A percentile compares a stretch with the other conserved stretches of the same genome.
phyloP scores from a whole-genome alignment of 64 coral and sea anemone species.

The Porites australiensis region DNA sequence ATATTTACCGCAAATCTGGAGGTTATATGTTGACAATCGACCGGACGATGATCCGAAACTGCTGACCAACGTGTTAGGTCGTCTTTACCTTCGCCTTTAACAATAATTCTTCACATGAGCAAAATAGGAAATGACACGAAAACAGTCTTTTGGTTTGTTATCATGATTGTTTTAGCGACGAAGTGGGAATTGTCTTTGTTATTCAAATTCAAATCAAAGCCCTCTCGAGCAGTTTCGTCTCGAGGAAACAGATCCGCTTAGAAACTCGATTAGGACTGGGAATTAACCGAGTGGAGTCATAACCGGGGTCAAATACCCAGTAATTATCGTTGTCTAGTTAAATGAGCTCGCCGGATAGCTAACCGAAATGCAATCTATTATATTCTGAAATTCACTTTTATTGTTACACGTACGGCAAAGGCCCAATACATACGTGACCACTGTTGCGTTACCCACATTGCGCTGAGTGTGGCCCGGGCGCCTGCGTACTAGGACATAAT shows the following conservation, averaged over 20 bases:
- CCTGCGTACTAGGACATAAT: too few species aligned
- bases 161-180: slow-evolving; percentile 40
- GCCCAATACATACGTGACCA: too few species aligned
- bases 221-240: background rate
- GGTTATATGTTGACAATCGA: background rate
- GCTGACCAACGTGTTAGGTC: too few species aligned
- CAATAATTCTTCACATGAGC: background rate
- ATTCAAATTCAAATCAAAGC: background rate
- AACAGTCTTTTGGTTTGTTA: background rate
- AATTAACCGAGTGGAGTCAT: too few species aligned
- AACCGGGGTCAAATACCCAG: too few species aligned
- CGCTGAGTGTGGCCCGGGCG: too few species aligned
- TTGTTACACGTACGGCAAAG: too few species aligned
- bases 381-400: too few species aligned
- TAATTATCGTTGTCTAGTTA: too few species aligned
- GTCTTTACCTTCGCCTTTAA: background rate
- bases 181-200: slow-evolving; percentile 1
- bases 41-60: background rate
- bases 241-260: background rate
- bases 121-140: background rate
- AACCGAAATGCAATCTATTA: too few species aligned
- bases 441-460: too few species aligned
- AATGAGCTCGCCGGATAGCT: too few species aligned
- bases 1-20: slow-evolving; percentile 9
- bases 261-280: slow-evolving; percentile 35